Evolutionary conservation across 2,888 invertebrate species (phyloP).

Genomic region (Heteropelma amictum): DNA sequence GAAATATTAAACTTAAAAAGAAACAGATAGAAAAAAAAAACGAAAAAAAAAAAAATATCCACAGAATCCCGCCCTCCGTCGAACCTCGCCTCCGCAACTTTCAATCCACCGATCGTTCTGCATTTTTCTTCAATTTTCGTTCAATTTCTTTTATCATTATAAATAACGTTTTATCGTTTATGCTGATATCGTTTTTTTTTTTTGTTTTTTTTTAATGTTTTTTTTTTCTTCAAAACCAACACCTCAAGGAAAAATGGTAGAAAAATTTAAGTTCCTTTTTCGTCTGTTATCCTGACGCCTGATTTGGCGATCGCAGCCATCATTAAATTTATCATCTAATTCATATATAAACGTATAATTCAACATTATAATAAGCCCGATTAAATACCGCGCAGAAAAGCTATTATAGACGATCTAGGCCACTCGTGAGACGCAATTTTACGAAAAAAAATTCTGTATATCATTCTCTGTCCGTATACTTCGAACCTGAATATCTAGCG

Average conservation of each 20-base stretch:
- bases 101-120: slow-evolving; percentile 9
- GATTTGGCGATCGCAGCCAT: slow-evolving; percentile 46
- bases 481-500: slow-evolving; percentile 28
- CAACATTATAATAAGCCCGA: slow-evolving; percentile 60
- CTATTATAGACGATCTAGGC: slow-evolving; percentile 53
- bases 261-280: slow-evolving; percentile 32
- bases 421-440: slow-evolving; percentile 49
- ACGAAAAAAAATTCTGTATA: slow-evolving; percentile 20
- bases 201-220: not conserved
- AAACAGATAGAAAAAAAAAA: slow-evolving; percentile 44
- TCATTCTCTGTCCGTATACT: slow-evolving; percentile 12
- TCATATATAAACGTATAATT: slow-evolving; percentile 59
- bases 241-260: slow-evolving; percentile 51
- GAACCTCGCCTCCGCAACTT: slow-evolving; percentile 12
- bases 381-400: slow-evolving; percentile 57
- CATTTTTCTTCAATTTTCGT: slow-evolving; percentile 22
- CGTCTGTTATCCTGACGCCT: slow-evolving; percentile 48
- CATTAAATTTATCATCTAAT: slow-evolving; percentile 59
- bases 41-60: slow-evolving; percentile 44
- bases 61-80: slow-evolving; percentile 41
- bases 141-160: slow-evolving; percentile 34
- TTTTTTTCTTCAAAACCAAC: slow-evolving; percentile 52
- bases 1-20: slow-evolving; percentile 30
- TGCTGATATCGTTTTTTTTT: slow-evolving; percentile 29
- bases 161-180: slow-evolving; percentile 39